Conservation (phyloP, 2,113 vertebrate species). For the Nothobranchius kuhntae region DNA sequence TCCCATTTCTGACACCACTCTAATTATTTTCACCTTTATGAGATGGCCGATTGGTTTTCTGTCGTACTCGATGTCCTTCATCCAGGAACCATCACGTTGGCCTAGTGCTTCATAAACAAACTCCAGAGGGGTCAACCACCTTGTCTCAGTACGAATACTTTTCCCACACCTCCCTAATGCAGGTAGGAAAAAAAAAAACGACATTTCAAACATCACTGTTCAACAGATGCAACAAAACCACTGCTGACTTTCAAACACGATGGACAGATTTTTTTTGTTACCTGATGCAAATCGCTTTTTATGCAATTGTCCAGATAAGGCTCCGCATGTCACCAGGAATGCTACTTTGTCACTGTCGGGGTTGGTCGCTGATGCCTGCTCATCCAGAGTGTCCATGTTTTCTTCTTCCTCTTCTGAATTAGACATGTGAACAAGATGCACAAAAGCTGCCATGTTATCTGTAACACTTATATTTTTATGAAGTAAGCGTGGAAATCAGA, state of each 20-base stretch:
- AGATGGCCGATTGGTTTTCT: slow-evolving; percentile 57
- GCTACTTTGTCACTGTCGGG: background rate
- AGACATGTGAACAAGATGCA: background rate
- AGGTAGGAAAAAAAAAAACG: too few relatives aligned
- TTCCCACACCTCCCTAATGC: slow-evolving; percentile 58
- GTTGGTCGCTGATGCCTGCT: background rate
- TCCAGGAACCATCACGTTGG: slow-evolving; percentile 49
- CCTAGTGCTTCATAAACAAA: slow-evolving; percentile 42
- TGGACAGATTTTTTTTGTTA: slow-evolving; percentile 7
- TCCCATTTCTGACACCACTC: background rate
- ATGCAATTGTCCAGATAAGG: slow-evolving; percentile 49
- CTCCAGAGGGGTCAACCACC: slow-evolving; percentile 71
- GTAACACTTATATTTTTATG: background rate
- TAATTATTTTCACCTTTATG: slow-evolving; percentile 49
- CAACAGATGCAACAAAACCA: too few relatives aligned
- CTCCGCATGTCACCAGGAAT: slow-evolving; percentile 65
- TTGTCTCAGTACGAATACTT: slow-evolving; percentile 71
- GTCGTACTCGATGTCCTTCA: slow-evolving; percentile 61
- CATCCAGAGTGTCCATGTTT: background rate
- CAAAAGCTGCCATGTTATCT: background rate
- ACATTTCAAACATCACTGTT: too few relatives aligned
- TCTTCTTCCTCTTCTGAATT: slow-evolving; percentile 18
- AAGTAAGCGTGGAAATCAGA: background rate
- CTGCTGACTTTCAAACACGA: too few relatives aligned
- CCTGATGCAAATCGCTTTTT: slow-evolving; percentile 68